Evolutionary conservation across 2,888 invertebrate genomes (phyloP).

Genomic region (Xestia sexstrigata): DNA sequence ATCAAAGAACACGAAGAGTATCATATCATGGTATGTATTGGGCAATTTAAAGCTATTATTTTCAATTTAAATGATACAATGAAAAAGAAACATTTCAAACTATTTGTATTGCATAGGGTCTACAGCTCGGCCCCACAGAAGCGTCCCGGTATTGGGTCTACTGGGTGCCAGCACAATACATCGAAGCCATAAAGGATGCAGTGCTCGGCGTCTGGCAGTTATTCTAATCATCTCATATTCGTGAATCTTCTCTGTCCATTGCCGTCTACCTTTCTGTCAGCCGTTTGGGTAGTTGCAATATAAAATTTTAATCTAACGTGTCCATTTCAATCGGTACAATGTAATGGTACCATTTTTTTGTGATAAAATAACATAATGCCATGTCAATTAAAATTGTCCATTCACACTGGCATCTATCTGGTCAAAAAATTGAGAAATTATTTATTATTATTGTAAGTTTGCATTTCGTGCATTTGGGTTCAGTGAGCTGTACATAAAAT

Average conservation of each 20-base stretch:
- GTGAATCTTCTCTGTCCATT: conserved; percentile 70
- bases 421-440: conserved; percentile 85
- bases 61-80: neutral
- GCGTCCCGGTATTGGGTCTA: conserved; percentile 98
- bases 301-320: conserved; percentile 76
- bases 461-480: conserved; percentile 85
- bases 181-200: conserved; percentile 97
- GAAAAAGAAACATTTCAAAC: neutral
- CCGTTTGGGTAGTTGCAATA: conserved; percentile 88
- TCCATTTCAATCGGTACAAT: conserved; percentile 81
- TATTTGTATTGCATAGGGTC: conserved; percentile 90
- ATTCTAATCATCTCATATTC: conserved; percentile 87
- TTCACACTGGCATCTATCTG: conserved; percentile 87
- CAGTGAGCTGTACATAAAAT: conserved; percentile 79
- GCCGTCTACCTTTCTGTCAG: conserved; percentile 79
- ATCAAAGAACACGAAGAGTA: conserved; percentile 97
- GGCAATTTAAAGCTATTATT: neutral
- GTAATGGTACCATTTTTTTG: conserved; percentile 83
- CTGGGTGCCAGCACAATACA: conserved; percentile 98
- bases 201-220: conserved; percentile 96
- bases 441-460: conserved; percentile 87
- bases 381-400: conserved; percentile 90
- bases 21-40: conserved; percentile 94
- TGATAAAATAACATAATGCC: conserved; percentile 85
- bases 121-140: conserved; percentile 97